Evolutionary conservation across 2,888 invertebrate genomes (phyloP).

Genomic region (Synergus gifuensis): DNA sequence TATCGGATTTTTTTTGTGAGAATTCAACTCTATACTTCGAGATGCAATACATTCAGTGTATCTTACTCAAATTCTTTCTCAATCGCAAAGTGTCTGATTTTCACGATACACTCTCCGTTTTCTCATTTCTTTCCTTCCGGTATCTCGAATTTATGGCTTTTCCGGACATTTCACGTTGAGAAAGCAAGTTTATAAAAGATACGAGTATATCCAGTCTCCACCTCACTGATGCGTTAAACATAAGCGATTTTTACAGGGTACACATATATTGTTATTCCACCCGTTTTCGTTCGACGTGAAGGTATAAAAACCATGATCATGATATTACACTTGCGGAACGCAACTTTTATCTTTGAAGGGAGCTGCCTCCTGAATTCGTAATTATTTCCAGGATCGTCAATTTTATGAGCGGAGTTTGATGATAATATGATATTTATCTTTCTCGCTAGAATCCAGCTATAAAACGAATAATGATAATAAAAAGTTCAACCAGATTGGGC

Average conservation of each 20-base stretch:
- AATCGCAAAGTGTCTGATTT: not conserved
- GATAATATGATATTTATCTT: not conserved
- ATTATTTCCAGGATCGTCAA: not conserved
- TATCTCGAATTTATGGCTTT: conserved; percentile 2
- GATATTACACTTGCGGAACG: not conserved
- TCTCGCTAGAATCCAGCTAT: not conserved
- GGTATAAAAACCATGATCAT: not conserved
- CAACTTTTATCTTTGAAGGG: not conserved
- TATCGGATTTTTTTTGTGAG: not conserved
- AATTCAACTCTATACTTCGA: not conserved
- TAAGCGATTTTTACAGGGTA: not conserved
- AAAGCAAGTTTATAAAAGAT: not conserved
- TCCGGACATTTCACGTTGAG: not conserved
- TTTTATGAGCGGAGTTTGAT: not conserved
- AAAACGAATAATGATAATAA: no score
- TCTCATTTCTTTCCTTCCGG: not conserved
- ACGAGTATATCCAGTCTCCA: no score
- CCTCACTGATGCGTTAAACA: not conserved
- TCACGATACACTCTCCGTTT: not conserved
- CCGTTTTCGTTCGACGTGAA: conserved; percentile 3
- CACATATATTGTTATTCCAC: not conserved
- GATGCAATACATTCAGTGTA: not conserved
- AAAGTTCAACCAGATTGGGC: no score
- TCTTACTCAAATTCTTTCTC: not conserved
- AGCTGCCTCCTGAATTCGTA: not conserved